These are phyloP conservation scores for Cynodonichthys magdalenae DNA, from an alignment of 2,797 vertebrate genomes.

Conservation along the genomic window DNA sequence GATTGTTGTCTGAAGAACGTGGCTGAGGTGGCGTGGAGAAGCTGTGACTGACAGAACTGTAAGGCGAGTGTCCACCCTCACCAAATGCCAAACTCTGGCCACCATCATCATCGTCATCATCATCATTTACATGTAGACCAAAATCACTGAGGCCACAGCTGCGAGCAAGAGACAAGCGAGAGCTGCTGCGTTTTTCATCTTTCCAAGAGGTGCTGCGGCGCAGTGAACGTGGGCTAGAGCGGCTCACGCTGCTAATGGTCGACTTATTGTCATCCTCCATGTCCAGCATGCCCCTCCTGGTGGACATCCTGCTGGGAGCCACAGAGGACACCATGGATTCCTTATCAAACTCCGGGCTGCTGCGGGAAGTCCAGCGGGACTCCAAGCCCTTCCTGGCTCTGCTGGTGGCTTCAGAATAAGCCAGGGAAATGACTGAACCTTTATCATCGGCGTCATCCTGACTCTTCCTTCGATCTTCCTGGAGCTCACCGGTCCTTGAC, in stretches of 20 bases:
- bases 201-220: conserved; percentile 85
- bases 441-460: conserved; percentile 79
- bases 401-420: conserved; percentile 86
- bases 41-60: conserved; percentile 85
- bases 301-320: conserved; percentile 85
- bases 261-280: conserved; percentile 84
- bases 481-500: conserved; percentile 68
- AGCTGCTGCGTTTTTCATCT: conserved; percentile 80
- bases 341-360: conserved; percentile 85
- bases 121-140: conserved; percentile 66
- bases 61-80: conserved; percentile 78
- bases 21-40: conserved; percentile 87
- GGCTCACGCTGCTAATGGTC: conserved; percentile 81
- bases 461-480: conserved; percentile 74
- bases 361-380: conserved; percentile 86
- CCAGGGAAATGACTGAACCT: conserved; percentile 83
- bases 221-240: conserved; percentile 77
- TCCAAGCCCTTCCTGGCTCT: conserved; percentile 86
- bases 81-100: conserved; percentile 78
- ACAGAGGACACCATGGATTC: conserved; percentile 83
- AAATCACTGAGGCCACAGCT: conserved; percentile 88
- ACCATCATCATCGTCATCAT: conserved; percentile 79
- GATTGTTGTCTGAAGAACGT: conserved; percentile 73
- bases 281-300: conserved; percentile 74
- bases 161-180: conserved; percentile 85